Base-by-base conservation (phyloP, 2,888 invertebrate genomes). In the Reticulitermes lucifugus region DNA sequence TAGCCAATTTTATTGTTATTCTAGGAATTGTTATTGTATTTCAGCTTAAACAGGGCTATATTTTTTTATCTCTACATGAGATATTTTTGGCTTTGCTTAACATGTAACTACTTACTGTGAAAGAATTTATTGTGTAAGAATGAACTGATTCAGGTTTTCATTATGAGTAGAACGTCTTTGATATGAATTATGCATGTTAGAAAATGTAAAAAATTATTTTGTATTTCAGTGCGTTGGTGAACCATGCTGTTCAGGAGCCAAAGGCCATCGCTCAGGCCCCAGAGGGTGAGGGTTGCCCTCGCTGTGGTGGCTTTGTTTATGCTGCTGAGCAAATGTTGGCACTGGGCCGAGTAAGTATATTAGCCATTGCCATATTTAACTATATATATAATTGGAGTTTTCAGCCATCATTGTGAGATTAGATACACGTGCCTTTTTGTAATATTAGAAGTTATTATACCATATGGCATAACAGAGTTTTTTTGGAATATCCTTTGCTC, bases 241-340 rank as follows among this genome's bases (percentile, higher is more conserved):
- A 87, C 79, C 83, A 86, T 29, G 86, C 87, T 22, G 60, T 86
- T 82, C 88, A 94, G 91, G 95, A 95, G 90, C 91, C 96, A 65
- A 94, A 95, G 88, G 92, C 93, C 87, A 95, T 96, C 90, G 96
- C 96, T 55, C 96, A 95, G 91, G 96, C 97, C 83, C 96, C 96
- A 71, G 95, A 96, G 88, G 97, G 97, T 83, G 94, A 96, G 91
- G 97, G 97, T 87, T 97, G 97, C 90, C 97, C 97, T 55, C 93
- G 97, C 89, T 97, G 97, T 90, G 97, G 97, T 87, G 97, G 97
- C 87, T 96, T 92, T 90, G 97, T 97, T 84, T 98, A 97, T 91
- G 96, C 96, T 87, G 97, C 97, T 86, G 97, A 98, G 92, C 96
- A 97, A 92, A 97, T 97, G 97, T 93, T 97, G 89, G 97, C 97